Evolutionary conservation across 2,797 vertebrate species (phyloP).

Genomic region (Telmatherina bonti): DNA sequence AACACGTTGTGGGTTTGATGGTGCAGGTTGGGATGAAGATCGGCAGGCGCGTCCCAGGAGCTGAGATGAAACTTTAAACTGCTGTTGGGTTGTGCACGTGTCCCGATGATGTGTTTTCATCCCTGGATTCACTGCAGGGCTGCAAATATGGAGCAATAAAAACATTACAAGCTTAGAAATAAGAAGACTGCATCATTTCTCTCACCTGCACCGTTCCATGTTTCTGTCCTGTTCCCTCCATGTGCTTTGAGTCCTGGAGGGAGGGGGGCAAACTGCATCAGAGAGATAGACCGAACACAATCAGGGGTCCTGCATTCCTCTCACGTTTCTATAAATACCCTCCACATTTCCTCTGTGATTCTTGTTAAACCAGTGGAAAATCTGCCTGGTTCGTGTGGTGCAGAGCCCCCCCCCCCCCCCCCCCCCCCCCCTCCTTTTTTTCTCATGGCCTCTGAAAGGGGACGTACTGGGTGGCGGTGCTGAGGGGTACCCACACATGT

Average conservation of each 20-base stretch:
- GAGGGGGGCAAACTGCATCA: conserved; percentile 85
- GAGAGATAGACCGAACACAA: conserved; percentile 93
- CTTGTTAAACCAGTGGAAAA: conserved; percentile 91
- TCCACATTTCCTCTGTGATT: conserved; percentile 91
- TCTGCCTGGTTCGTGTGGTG: conserved; percentile 60
- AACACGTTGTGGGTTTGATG: neutral
- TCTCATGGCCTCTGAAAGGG: conserved; percentile 29
- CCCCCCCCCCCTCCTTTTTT: conserved; percentile 65
- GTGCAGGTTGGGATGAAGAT: neutral
- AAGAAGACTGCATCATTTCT: neutral
- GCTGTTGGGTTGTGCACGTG: too few relatives aligned
- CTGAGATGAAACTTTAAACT: too few relatives aligned
- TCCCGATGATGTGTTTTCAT: neutral
- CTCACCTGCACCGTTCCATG: neutral
- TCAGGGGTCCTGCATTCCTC: conserved; percentile 90
- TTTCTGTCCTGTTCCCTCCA: neutral
- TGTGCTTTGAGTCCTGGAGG: conserved; percentile 38
- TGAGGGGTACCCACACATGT: conserved; percentile 45
- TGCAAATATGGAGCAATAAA: neutral
- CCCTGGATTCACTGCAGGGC: rapidly evolving
- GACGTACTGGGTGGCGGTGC: conserved; percentile 48
- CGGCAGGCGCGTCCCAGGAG: too few relatives aligned
- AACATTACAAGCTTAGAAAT: neutral
- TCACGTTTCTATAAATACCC: conserved; percentile 92
- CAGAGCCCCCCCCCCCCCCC: too few relatives aligned